Evolutionary conservation across 1,140 invertebrate species (phyloP).

Genomic region (Lethrus apterus): DNA sequence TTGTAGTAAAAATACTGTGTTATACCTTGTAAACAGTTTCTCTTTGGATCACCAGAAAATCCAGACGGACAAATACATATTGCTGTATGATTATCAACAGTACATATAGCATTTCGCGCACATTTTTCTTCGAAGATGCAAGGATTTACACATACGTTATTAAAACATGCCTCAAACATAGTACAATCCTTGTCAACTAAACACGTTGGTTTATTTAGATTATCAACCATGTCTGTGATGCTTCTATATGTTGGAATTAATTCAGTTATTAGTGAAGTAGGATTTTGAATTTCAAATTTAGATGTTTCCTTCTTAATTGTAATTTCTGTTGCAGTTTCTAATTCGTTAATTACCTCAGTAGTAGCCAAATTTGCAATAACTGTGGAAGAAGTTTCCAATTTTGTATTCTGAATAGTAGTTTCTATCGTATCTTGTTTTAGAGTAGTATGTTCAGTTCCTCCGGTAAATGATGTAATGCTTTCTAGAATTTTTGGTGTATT

Average conservation of each 20-base stretch:
- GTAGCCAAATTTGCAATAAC: not conserved
- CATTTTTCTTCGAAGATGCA: slow-evolving; percentile 58
- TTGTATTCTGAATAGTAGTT: slow-evolving; percentile 3
- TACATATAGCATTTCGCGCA: slow-evolving; percentile 60
- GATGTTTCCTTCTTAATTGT: no score
- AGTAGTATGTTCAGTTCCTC: not conserved
- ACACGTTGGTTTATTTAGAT: slow-evolving; percentile 41
- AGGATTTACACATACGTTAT: slow-evolving; percentile 64
- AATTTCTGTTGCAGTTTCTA: slow-evolving; percentile 1
- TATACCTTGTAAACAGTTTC: slow-evolving; percentile 40
- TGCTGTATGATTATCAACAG: slow-evolving; percentile 59
- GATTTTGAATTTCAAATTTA: slow-evolving; percentile 1
- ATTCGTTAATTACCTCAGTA: slow-evolving; percentile 6
- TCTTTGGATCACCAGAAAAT: slow-evolving; percentile 36
- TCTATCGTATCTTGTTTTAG: not conserved
- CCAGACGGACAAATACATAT: slow-evolving; percentile 63
- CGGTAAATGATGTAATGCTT: no score
- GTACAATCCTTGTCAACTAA: slow-evolving; percentile 59
- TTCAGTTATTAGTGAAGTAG: not conserved
- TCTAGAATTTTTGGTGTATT: no score
- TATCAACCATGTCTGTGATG: slow-evolving; percentile 21
- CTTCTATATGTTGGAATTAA: slow-evolving; percentile 12
- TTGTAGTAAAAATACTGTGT: slow-evolving; percentile 7
- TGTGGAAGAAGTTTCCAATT: not conserved
- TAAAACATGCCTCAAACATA: slow-evolving; percentile 56